A percentile compares a stretch with the other conserved stretches of the same genome.
Conservation (phyloP, 2,797 vertebrate species). For the Synaphobranchus kaupii region DNA sequence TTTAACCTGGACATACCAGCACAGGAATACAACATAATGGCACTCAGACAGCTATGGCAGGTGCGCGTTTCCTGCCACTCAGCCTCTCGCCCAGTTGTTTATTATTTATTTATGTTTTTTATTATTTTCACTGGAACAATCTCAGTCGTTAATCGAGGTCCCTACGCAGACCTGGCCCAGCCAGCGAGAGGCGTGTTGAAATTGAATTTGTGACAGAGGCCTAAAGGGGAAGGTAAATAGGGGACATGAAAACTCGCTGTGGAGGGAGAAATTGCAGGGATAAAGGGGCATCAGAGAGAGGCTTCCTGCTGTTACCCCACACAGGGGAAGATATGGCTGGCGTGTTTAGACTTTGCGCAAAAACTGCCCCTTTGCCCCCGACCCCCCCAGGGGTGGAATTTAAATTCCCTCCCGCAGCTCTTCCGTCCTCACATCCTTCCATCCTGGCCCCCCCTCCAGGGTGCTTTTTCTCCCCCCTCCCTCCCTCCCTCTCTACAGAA, state of each 20-base stretch:
- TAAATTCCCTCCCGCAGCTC: conserved; percentile 34
- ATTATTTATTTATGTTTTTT: not conserved
- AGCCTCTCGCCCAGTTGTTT: not conserved
- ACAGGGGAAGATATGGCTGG: conserved; percentile 25
- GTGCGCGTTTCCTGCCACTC: not conserved
- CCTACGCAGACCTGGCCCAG: not conserved
- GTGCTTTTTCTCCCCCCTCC: not conserved
- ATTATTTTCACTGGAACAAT: not conserved
- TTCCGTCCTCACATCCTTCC: not conserved
- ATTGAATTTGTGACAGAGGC: conserved; percentile 33
- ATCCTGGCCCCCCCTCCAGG: not conserved
- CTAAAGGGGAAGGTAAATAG: conserved; percentile 31
- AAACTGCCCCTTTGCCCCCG: conserved; percentile 5
- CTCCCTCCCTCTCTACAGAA: not conserved
- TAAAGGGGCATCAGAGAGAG: conserved; percentile 7
- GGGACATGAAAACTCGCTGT: conserved; percentile 19
- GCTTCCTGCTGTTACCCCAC: conserved; percentile 29
- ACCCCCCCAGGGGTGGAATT: conserved; percentile 27
- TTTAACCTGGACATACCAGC: not conserved
- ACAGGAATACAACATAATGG: not conserved
- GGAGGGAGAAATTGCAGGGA: conserved; percentile 32
- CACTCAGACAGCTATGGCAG: not conserved
- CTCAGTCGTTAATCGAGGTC: not conserved
- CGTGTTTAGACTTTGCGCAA: conserved; percentile 25
- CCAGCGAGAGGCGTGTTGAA: not conserved